A percentile compares a stretch with the other conserved stretches of the same genome.
phyloP scores from a whole-genome alignment of 2,888 invertebrate genomes.

The Apodemia zela region DNA sequence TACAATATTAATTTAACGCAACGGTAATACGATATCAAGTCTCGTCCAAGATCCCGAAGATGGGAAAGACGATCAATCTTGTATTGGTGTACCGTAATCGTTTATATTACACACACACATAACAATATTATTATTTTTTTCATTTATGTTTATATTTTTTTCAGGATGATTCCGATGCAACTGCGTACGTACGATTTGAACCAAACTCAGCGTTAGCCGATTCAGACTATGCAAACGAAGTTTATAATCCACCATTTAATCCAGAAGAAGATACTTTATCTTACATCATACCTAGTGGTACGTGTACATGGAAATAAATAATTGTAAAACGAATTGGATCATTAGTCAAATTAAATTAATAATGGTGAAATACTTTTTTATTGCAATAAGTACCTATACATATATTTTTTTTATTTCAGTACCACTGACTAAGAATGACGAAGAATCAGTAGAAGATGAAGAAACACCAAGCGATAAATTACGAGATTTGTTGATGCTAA shows the following conservation, averaged over 20 bases:
- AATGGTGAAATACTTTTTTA: neutral
- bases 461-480: conserved; percentile 64
- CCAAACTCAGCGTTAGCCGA: conserved; percentile 83
- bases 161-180: conserved; percentile 83
- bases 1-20: no score
- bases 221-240: conserved; percentile 89
- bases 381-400: neutral
- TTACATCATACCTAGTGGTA: conserved; percentile 54
- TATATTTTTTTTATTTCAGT: conserved; percentile 13
- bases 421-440: conserved; percentile 34
- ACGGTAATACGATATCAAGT: no score
- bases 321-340: no score
- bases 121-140: no score
- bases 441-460: conserved; percentile 35
- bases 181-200: conserved; percentile 89
- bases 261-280: conserved; percentile 66
- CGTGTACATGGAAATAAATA: neutral
- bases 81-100: no score
- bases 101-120: no score
- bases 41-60: no score
- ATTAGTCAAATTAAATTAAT: no score
- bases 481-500: conserved; percentile 59
- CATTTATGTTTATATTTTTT: conserved; percentile 2
- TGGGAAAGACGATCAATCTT: no score
- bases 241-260: conserved; percentile 86